Evolutionary conservation across 2,888 invertebrate genomes (phyloP).

Genomic region (Fragum sueziense): DNA sequence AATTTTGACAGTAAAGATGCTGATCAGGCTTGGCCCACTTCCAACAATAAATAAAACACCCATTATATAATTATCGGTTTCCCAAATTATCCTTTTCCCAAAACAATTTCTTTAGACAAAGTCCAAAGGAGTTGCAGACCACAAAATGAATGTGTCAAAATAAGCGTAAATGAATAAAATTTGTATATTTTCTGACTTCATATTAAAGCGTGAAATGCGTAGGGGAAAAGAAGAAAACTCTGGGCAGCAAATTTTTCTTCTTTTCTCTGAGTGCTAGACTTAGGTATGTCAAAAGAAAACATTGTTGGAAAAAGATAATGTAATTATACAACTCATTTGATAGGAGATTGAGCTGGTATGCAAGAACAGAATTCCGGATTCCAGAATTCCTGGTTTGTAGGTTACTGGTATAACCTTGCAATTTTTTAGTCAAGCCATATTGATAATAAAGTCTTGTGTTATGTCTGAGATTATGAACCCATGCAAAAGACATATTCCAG

Average conservation of each 20-base stretch:
- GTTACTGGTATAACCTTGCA: too few species aligned
- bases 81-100: neutral
- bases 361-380: too few species aligned
- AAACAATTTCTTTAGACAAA: neutral
- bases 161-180: neutral
- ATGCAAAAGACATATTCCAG: too few species aligned
- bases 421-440: too few species aligned
- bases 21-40: neutral
- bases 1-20: slow-evolving; percentile 5
- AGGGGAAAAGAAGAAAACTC: neutral
- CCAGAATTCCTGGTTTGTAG: too few species aligned
- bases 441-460: too few species aligned
- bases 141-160: neutral
- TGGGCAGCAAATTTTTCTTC: neutral
- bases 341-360: neutral
- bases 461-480: too few species aligned
- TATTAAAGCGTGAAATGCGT: too few species aligned
- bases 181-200: too few species aligned
- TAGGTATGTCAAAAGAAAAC: too few species aligned
- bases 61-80: neutral
- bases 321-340: neutral
- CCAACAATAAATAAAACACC: neutral
- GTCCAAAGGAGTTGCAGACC: neutral
- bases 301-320: too few species aligned
- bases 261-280: too few species aligned